Evolutionary conservation across 2,113 vertebrate species (phyloP), one percentile per base, ranked within the genome.

Genomic region (Parus major): DNA sequence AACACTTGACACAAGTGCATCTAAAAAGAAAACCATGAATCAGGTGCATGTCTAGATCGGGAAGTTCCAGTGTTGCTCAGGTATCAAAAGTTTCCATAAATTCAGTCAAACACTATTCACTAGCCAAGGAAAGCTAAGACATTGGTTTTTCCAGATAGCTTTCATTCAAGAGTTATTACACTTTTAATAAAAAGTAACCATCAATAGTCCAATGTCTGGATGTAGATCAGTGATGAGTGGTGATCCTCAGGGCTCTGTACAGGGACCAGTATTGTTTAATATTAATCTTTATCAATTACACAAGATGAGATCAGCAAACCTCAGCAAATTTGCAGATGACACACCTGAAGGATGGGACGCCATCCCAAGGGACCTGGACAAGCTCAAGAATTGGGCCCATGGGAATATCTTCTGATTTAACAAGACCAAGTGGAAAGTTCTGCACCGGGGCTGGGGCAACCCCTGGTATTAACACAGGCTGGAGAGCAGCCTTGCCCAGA

Each of bases 1-100:
- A 88, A 99, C 97, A 33, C 96, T 97, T 83, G 98, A 96, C 84
- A 95, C 94, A 69, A 99, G 97, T 4, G 99, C 98, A 97, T 98
- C 99, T 99, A 69, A 93, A 71, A 95, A 86, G 64, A 69, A 92
- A 92, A 91, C 71, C 16, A 61, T 2, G 4, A 91, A 72, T 15
- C 35, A 16, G 29, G 35, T n/a, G 10, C 10, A 8, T 0, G 3
- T 19, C 19, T 36, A 88, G 57, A 77, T 5, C 3, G 4, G 27
- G 12, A 70, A 33, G 27, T 15, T 76, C 24, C 2, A 1, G 3
- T 39, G 10, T 39, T 53, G 18, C 28, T 41, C 41, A 12, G 8
- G 3, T 61, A 79, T 15, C 20, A 12, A 60, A 87, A 79, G 17
- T 28, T 63, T 71, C 61, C 41, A 41, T 8, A 60, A 70, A 71